Base-by-base conservation (phyloP, 2,888 invertebrate genomes). In the Neoaliturus tenellus region DNA sequence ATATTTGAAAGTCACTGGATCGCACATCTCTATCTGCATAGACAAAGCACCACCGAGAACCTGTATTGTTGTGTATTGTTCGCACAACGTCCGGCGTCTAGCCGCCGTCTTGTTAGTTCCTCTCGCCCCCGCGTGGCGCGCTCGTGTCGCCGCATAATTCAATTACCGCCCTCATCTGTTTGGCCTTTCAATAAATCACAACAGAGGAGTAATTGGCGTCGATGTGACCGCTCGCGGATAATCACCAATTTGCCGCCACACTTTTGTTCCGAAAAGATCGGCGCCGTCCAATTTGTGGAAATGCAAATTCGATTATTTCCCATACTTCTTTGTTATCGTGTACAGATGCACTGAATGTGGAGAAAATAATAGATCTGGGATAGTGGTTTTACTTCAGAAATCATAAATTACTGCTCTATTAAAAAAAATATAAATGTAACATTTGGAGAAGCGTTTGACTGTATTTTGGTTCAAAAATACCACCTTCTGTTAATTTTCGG, bases 141-240 rank as follows among this genome's bases (percentile, higher is more conserved):
- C 73, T 62, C 51, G 51, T 83, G 83, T 71, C 75, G 67, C 83
- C 71, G 83, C 83, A 83, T 83, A 83, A 83, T 80, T 85, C 71
- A 80, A 80, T 82, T 82, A 80, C 80, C 83, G 44, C 55, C 41
- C 81, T 73, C 78, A 51, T 58, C 51, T 81, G 48, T 73, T 84
- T 85, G 80, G 28, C 69, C 73, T 48, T 81, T 84, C 80, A 71
- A 78, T 82, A 82, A 83, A 67, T 67, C 75, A 55, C 78, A 78
- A 78, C 48, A 5, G 78, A 55, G 78, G 55, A 78, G 55, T 78
- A 78, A 78, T 78, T 78, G 78, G 78, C 55, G 55, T 55, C 78
- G 78, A 78, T 78, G 55, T 78, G 51, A 35, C 20, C 48, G 31
- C 33, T 6, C 44, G 35, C 31, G 25, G 28, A 33, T 75, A 75